Conservation (phyloP, 2,888 invertebrate species). For the Leptinotarsa tumamoca region DNA sequence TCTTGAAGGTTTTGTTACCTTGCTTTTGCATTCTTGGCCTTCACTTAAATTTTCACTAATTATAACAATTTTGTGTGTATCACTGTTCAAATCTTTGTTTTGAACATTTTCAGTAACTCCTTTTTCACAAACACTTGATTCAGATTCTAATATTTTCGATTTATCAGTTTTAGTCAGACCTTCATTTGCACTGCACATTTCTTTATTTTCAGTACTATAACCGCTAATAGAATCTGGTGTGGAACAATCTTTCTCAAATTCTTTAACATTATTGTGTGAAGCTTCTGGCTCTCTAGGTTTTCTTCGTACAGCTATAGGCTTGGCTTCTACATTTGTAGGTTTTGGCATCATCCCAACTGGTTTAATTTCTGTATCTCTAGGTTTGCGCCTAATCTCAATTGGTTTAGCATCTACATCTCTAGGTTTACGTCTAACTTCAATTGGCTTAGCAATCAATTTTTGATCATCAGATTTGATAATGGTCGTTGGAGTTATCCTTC, state of each 20-base stretch:
- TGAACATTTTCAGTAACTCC: background rate
- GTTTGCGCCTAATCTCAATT: slow-evolving; percentile 29
- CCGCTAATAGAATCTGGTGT: background rate
- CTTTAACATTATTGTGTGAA: background rate
- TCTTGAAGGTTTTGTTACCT: background rate
- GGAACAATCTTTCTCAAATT: background rate
- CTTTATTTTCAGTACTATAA: background rate
- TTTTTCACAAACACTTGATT: background rate
- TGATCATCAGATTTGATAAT: background rate
- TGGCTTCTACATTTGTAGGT: slow-evolving; percentile 44
- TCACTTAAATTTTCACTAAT: background rate
- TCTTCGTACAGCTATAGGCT: slow-evolving; percentile 63
- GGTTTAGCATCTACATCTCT: slow-evolving; percentile 27
- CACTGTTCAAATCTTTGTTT: background rate
- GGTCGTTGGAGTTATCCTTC: slow-evolving; percentile 27
- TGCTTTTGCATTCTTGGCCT: background rate
- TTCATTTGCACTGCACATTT: background rate
- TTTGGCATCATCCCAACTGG: slow-evolving; percentile 30
- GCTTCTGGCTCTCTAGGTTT: slow-evolving; percentile 55
- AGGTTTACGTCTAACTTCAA: slow-evolving; percentile 28
- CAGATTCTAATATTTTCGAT: background rate
- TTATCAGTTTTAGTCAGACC: background rate
- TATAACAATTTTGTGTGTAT: background rate
- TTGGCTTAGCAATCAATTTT: slow-evolving; percentile 28
- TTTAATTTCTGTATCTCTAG: slow-evolving; percentile 21